A percentile compares a stretch with the other conserved stretches of the same genome.
phyloP scores from a whole-genome alignment of 2,113 vertebrate genomes.

The Saguinus imperator region DNA sequence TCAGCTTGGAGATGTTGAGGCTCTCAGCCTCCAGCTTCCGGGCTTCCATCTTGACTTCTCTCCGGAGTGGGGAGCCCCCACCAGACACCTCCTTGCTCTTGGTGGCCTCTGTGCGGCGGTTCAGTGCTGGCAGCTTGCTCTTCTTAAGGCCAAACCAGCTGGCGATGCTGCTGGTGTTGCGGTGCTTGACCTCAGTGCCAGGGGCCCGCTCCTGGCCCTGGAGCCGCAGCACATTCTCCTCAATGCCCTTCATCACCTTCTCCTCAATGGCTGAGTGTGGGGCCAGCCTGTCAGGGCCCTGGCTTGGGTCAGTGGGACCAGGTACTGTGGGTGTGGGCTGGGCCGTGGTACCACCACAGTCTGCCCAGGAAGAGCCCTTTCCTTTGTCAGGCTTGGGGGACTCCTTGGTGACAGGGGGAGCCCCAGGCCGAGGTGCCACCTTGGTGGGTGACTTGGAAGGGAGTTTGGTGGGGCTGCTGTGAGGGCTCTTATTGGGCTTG shows the following conservation, averaged over 20 bases:
- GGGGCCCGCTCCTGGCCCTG: constrained; percentile 91
- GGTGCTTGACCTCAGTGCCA: constrained; percentile 88
- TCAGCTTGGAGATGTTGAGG: constrained; percentile 96
- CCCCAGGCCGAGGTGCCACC: constrained; percentile 75
- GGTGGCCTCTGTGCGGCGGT: constrained; percentile 87
- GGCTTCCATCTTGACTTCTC: constrained; percentile 83
- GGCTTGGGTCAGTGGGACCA: neutral
- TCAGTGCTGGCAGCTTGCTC: constrained; percentile 94
- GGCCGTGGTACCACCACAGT: neutral
- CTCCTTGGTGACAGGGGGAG: constrained; percentile 70
- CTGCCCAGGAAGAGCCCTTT: constrained; percentile 67
- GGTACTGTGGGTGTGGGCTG: neutral
- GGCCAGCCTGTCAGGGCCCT: constrained; percentile 45
- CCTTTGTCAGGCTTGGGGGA: constrained; percentile 74
- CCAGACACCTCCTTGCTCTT: constrained; percentile 84
- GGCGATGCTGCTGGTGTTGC: constrained; percentile 92
- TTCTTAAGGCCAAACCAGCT: constrained; percentile 97
- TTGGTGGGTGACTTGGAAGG: constrained; percentile 93
- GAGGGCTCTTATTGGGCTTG: constrained; percentile 87
- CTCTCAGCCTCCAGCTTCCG: constrained; percentile 92
- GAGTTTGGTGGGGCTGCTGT: constrained; percentile 92
- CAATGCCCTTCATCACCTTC: constrained; percentile 98
- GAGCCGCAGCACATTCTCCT: constrained; percentile 94
- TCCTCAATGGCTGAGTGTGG: constrained; percentile 94
- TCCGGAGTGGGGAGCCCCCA: constrained; percentile 86